Percentiles rank a stretch among this genome's conserved stretches.
Conservation (phyloP, 2,888 invertebrate genomes). For the Lithophane socia region DNA sequence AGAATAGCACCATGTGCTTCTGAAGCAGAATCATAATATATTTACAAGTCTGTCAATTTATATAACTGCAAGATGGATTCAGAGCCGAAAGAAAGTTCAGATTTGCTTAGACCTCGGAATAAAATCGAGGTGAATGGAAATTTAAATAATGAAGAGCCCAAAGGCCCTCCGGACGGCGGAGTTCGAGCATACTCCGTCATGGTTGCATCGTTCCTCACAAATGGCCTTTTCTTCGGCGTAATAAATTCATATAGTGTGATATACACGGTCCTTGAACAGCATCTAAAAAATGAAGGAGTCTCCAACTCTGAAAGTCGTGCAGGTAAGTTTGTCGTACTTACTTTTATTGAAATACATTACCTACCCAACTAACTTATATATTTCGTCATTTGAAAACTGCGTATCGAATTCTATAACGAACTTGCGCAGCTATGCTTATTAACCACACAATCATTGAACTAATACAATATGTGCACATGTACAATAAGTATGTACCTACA, state of each 20-base stretch:
- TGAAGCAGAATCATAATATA: constrained; percentile 47
- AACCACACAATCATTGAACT: constrained; percentile 23
- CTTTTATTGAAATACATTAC: constrained; percentile 2
- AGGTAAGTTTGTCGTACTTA: constrained; percentile 90
- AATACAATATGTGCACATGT: background rate
- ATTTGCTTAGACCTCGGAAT: constrained; percentile 75
- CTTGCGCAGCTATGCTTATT: constrained; percentile 17
- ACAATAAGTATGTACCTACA: background rate
- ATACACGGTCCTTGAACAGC: constrained; percentile 92
- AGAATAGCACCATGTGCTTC: constrained; percentile 58
- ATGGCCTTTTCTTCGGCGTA: constrained; percentile 97
- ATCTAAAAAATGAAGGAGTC: constrained; percentile 91
- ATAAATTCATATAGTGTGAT: constrained; percentile 97
- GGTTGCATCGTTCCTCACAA: constrained; percentile 96
- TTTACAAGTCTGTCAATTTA: constrained; percentile 63
- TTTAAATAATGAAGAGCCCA: constrained; percentile 65
- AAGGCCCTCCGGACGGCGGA: constrained; percentile 93
- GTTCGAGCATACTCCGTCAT: constrained; percentile 95
- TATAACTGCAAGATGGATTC: constrained; percentile 74
- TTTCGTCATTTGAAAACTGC: constrained; percentile 43
- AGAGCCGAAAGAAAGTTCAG: constrained; percentile 80
- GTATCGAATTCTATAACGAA: constrained; percentile 47
- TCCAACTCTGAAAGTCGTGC: constrained; percentile 95
- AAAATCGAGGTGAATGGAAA: constrained; percentile 75
- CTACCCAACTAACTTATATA: constrained; percentile 1